Conservation (phyloP, 2,888 invertebrate species). For the Anarsia innoxiella region DNA sequence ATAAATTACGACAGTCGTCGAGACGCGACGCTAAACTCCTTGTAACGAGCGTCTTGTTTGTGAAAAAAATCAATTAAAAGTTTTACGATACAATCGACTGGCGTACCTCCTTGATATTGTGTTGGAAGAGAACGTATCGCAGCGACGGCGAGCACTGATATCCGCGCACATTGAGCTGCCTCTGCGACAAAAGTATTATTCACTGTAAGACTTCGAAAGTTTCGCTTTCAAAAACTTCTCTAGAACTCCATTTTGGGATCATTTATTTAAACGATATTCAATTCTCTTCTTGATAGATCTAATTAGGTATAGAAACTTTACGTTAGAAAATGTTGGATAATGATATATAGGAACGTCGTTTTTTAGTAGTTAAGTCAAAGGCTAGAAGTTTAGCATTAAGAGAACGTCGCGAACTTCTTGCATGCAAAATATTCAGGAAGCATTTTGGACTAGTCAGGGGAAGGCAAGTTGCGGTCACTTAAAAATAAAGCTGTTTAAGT, state of each 20-base stretch:
- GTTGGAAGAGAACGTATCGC: constrained; percentile 90
- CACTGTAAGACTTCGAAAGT: constrained; percentile 17
- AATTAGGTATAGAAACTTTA: constrained; percentile 14
- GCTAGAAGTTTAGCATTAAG: no score
- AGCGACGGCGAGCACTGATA: constrained; percentile 91
- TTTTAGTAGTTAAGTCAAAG: no score
- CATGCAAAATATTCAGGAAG: constrained; percentile 17
- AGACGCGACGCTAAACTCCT: constrained; percentile 20
- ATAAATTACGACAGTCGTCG: constrained; percentile 22
- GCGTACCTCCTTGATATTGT: constrained; percentile 89
- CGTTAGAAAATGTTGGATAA: no score
- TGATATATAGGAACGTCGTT: no score
- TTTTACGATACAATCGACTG: constrained; percentile 20
- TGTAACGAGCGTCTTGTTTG: constrained; percentile 26
- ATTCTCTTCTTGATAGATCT: constrained; percentile 15
- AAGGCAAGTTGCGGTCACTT: constrained; percentile 26
- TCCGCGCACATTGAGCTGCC: constrained; percentile 90
- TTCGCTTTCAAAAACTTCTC: constrained; percentile 23
- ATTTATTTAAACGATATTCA: constrained; percentile 17
- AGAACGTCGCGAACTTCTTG: constrained; percentile 10
- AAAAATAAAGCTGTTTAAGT: constrained; percentile 23
- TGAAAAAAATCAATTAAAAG: constrained; percentile 37
- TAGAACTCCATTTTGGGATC: constrained; percentile 17
- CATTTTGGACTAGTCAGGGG: constrained; percentile 24
- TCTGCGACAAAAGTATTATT: constrained; percentile 69